Percentiles rank a stretch among this genome's conserved stretches.
Evolutionary conservation across 2,113 vertebrate species (phyloP).

Genomic region (Anser cygnoides): DNA sequence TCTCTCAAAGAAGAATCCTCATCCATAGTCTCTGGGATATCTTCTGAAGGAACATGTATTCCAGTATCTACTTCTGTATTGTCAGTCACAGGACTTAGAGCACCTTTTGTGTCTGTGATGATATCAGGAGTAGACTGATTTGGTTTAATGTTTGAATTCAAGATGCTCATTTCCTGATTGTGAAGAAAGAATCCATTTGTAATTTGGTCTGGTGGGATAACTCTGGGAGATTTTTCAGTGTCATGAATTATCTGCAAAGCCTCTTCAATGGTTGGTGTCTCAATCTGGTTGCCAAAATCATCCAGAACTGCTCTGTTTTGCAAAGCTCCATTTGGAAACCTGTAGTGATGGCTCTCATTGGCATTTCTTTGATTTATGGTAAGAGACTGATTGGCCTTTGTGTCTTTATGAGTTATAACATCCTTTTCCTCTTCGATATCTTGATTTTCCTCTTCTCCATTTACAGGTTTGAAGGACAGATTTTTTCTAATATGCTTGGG

Average conservation of each 20-base stretch:
- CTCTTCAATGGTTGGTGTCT: conserved; percentile 91
- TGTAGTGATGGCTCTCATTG: conserved; percentile 52
- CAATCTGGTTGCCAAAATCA: conserved; percentile 79
- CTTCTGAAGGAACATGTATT: conserved; percentile 92
- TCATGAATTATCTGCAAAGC: conserved; percentile 93
- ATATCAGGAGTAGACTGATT: conserved; percentile 76
- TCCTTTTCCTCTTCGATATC: conserved; percentile 89
- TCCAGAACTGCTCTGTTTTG: conserved; percentile 76
- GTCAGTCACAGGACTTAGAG: conserved; percentile 84
- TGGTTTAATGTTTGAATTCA: conserved; percentile 76
- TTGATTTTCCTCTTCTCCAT: conserved; percentile 81
- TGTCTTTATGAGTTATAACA: conserved; percentile 59
- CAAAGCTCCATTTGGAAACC: conserved; percentile 83
- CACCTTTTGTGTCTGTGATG: conserved; percentile 82
- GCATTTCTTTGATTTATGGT: conserved; percentile 58
- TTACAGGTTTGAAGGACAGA: conserved; percentile 90
- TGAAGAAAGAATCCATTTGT: conserved; percentile 95
- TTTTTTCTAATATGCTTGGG: conserved; percentile 86
- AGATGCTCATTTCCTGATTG: conserved; percentile 77
- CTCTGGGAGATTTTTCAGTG: conserved; percentile 80
- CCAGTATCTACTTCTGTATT: conserved; percentile 94
- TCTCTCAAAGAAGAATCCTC: conserved; percentile 96
- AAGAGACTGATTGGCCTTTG: conserved; percentile 24
- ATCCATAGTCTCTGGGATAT: conserved; percentile 94
- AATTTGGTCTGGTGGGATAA: conserved; percentile 77